phyloP scores from a whole-genome alignment of 2,797 vertebrate genomes.

The Poecilia picta region DNA sequence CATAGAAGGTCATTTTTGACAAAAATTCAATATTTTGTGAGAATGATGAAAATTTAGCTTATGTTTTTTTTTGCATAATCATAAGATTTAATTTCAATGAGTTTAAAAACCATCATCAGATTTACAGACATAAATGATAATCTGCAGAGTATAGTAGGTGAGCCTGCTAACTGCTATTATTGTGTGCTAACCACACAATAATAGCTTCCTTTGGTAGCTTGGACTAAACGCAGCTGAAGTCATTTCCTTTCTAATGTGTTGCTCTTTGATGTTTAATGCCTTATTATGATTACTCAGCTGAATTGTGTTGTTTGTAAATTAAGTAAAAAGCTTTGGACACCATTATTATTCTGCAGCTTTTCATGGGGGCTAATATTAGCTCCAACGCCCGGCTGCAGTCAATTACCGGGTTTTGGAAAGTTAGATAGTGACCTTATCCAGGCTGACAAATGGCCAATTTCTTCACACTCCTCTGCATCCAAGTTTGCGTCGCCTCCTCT shows the following conservation, averaged over 20 bases:
- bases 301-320: slow-evolving; percentile 50
- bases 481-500: slow-evolving; percentile 55
- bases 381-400: slow-evolving; percentile 50
- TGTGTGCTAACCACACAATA: too few relatives aligned
- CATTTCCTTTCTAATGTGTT: slow-evolving; percentile 15
- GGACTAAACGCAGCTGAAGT: neutral
- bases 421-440: slow-evolving; percentile 76
- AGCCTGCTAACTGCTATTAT: neutral
- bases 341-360: slow-evolving; percentile 42
- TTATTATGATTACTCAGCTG: slow-evolving; percentile 37
- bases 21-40: neutral
- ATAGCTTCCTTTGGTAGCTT: neutral
- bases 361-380: slow-evolving; percentile 37
- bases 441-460: slow-evolving; percentile 77
- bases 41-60: neutral
- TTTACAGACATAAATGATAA: neutral
- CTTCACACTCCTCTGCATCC: slow-evolving; percentile 57
- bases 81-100: neutral
- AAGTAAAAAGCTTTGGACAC: slow-evolving; percentile 46
- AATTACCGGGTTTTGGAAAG: slow-evolving; percentile 64
- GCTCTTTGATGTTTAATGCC: slow-evolving; percentile 21
- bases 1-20: neutral
- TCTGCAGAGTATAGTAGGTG: neutral
- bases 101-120: neutral
- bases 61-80: neutral